Conservation (phyloP, 2,113 vertebrate species). For the Rhinolophus ferrumequinum region DNA sequence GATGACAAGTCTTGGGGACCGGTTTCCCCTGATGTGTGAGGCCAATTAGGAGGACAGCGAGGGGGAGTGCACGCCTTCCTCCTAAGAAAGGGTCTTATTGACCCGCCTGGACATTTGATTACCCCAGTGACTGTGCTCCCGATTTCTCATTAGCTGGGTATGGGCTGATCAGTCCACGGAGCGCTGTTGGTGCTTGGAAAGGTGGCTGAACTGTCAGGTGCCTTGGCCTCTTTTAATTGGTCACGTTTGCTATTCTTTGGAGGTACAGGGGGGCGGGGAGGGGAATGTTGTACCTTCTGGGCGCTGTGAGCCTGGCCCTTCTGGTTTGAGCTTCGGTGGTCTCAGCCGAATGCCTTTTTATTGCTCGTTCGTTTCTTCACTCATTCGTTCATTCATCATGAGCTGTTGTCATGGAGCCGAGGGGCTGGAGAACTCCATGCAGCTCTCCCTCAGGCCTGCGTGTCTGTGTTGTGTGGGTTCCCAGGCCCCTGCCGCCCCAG, state of each 20-base stretch:
- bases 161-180: background rate
- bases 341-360: background rate
- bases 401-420: background rate
- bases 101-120: slow-evolving; percentile 65
- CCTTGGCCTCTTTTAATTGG: background rate
- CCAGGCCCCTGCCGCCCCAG: background rate
- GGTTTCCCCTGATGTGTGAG: slow-evolving; percentile 68
- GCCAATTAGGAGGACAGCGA: slow-evolving; percentile 77
- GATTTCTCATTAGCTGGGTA: slow-evolving; percentile 70
- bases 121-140: slow-evolving; percentile 52
- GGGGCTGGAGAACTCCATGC: too few relatives aligned
- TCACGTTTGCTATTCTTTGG: slow-evolving; percentile 58
- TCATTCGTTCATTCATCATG: background rate
- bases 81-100: slow-evolving; percentile 75
- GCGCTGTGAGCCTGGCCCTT: background rate
- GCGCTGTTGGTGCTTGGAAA: background rate
- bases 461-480: too few relatives aligned
- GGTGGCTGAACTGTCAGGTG: background rate
- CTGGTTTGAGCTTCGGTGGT: background rate
- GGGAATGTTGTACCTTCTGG: background rate
- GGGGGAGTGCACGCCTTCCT: slow-evolving; percentile 63
- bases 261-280: background rate
- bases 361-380: background rate
- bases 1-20: slow-evolving; percentile 67
- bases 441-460: background rate